phyloP scores from a whole-genome alignment of 2,113 vertebrate genomes.

The Prinia subflava region DNA sequence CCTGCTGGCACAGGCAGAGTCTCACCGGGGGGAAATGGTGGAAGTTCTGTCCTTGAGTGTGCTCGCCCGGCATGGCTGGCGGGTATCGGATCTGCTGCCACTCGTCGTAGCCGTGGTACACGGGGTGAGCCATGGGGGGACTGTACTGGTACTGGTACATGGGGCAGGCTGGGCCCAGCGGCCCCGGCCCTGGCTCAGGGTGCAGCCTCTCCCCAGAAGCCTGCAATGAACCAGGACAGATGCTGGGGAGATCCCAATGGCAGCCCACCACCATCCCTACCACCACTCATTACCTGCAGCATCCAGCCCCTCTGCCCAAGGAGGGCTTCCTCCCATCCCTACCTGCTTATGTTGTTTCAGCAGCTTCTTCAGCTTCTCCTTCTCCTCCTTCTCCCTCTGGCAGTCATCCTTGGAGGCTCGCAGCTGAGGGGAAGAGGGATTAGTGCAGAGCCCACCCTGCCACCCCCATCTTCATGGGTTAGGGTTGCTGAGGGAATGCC shows the following conservation, averaged over 20 bases:
- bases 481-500: background rate
- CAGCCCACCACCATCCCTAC: background rate
- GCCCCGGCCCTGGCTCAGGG: slow-evolving; percentile 76
- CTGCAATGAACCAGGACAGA: slow-evolving; percentile 35
- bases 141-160: slow-evolving; percentile 88
- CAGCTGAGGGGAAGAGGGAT: slow-evolving; percentile 70
- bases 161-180: slow-evolving; percentile 79
- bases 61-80: slow-evolving; percentile 75
- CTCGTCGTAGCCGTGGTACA: slow-evolving; percentile 84
- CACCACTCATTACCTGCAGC: accelerated
- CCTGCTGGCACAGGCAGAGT: background rate
- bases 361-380: slow-evolving; percentile 88
- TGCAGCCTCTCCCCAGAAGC: slow-evolving; percentile 84
- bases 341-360: slow-evolving; percentile 95
- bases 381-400: slow-evolving; percentile 85
- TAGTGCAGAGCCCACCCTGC: background rate
- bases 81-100: slow-evolving; percentile 90
- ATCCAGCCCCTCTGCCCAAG: background rate
- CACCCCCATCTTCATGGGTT: accelerated
- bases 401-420: slow-evolving; percentile 89
- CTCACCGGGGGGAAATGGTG: slow-evolving; percentile 79
- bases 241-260: background rate
- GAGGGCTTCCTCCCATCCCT: background rate
- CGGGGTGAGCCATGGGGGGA: slow-evolving; percentile 72
- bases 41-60: slow-evolving; percentile 74